Evolutionary conservation across 2,113 vertebrate genomes (phyloP).

Genomic region (Poicephalus meyeri): DNA sequence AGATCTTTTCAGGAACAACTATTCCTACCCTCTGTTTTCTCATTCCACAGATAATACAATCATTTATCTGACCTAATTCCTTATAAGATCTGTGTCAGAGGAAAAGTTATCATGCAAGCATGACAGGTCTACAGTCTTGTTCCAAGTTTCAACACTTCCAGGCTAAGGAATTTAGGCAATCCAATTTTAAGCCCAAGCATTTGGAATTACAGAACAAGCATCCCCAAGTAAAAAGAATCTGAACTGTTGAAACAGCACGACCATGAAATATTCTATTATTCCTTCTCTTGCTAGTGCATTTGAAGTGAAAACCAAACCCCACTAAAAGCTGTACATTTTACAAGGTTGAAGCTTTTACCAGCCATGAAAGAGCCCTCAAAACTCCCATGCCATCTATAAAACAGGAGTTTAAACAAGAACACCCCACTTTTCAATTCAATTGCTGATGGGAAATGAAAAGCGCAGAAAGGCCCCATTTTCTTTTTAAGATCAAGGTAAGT

Average conservation of each 20-base stretch:
- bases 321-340: slow-evolving; percentile 21
- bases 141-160: background rate
- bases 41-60: background rate
- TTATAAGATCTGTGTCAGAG: background rate
- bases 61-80: background rate
- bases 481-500: background rate
- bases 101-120: background rate
- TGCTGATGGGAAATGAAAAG: slow-evolving; percentile 13
- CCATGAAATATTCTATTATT: background rate
- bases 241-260: background rate
- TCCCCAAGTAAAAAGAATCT: background rate
- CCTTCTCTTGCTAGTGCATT: background rate
- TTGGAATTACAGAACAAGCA: background rate
- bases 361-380: slow-evolving; percentile 1
- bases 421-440: background rate
- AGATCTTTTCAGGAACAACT: background rate
- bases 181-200: background rate
- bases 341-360: slow-evolving; percentile 14
- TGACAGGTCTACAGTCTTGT: background rate
- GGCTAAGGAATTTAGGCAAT: background rate
- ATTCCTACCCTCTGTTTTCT: background rate
- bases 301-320: slow-evolving; percentile 1
- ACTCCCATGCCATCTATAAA: background rate
- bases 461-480: background rate
- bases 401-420: background rate